Percentiles rank a stretch among this genome's conserved stretches.
These are phyloP conservation scores for Herpailurus yagouaroundi DNA, from an alignment of 2,113 vertebrate species.

Conservation along the genomic window DNA sequence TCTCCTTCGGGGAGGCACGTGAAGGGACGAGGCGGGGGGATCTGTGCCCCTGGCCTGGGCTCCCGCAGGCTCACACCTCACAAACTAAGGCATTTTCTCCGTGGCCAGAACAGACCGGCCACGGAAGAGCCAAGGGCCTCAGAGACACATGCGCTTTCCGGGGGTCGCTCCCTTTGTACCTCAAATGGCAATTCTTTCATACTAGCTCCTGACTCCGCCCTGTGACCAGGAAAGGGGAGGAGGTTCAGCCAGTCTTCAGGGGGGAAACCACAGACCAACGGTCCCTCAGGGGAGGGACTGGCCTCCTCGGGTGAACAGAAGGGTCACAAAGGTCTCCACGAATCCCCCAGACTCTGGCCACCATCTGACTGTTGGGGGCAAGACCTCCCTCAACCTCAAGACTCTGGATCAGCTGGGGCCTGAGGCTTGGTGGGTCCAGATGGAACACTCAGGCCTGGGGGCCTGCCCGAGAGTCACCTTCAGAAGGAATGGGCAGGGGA, in stretches of 20 bases:
- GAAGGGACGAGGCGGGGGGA: neutral
- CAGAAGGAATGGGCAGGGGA: neutral
- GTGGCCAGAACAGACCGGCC: neutral
- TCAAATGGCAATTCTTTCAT: neutral
- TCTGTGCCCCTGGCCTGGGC: too few relatives aligned
- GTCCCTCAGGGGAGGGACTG: neutral
- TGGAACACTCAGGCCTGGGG: accelerated
- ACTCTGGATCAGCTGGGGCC: neutral
- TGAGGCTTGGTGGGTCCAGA: neutral
- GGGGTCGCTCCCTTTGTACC: neutral
- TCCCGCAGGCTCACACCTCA: neutral
- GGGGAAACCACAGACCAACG: neutral
- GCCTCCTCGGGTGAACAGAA: too few relatives aligned
- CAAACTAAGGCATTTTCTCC: neutral
- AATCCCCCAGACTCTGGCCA: neutral
- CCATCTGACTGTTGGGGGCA: neutral
- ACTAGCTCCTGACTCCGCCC: neutral
- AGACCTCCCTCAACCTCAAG: neutral
- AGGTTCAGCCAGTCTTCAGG: neutral
- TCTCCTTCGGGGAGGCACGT: neutral
- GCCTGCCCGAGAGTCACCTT: neutral
- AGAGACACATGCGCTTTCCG: neutral
- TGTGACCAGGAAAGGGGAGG: neutral
- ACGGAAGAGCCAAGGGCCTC: accelerated
- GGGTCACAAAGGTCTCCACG: neutral